phyloP scores from a whole-genome alignment of 1,140 invertebrate genomes.

The Macrostomum lignano region DNA sequence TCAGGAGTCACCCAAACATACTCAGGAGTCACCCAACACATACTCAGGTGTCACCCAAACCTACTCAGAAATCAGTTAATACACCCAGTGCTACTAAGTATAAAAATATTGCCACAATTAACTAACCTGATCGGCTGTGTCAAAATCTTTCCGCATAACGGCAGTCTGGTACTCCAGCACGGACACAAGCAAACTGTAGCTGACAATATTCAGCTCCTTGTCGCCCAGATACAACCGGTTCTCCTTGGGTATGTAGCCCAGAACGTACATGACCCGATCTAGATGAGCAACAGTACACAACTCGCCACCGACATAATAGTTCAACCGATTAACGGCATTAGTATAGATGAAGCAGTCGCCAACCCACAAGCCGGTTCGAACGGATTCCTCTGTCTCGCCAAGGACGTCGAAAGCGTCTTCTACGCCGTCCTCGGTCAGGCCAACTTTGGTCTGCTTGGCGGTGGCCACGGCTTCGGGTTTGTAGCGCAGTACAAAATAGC shows the following conservation, averaged over 20 bases:
- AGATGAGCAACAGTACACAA: conserved; percentile 88
- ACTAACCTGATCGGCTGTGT: conserved; percentile 62
- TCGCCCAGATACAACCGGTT: conserved; percentile 83
- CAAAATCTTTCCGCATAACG: conserved; percentile 87
- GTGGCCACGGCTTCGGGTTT: conserved; percentile 31
- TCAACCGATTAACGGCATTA: conserved; percentile 76
- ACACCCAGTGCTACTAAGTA: no score
- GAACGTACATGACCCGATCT: conserved; percentile 57
- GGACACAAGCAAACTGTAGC: conserved; percentile 47
- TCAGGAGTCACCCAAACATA: no score
- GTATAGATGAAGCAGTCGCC: conserved; percentile 99
- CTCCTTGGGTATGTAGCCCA: conserved; percentile 86
- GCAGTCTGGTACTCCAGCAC: conserved; percentile 96
- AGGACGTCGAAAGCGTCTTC: no score
- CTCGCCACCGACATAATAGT: conserved; percentile 95
- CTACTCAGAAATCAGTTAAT: no score
- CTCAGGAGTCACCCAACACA: no score
- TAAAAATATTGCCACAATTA: no score
- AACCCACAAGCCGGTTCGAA: conserved; percentile 87
- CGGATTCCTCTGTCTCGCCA: conserved; percentile 62
- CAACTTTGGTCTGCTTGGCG: background rate
- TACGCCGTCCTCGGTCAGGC: conserved; percentile 5
- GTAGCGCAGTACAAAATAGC: conserved; percentile 76
- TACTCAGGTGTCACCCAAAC: no score
- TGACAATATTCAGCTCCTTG: conserved; percentile 63